Base-by-base conservation (phyloP, 2,113 vertebrate genomes). In the Notothenia coriiceps region DNA sequence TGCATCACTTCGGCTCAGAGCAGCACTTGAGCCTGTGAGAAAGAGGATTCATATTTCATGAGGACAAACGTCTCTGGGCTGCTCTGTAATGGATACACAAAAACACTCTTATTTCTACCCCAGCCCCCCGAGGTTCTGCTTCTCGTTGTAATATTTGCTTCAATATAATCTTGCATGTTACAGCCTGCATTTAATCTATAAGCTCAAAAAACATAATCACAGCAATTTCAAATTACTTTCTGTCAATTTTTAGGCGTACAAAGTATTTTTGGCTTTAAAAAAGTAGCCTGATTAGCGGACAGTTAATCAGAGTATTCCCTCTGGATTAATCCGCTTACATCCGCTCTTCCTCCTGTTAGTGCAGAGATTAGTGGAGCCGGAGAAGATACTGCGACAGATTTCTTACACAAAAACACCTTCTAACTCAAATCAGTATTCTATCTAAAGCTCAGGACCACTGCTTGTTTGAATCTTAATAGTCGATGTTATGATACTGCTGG, bases 71-170 rank as follows among this genome's bases (percentile, higher is more conserved):
- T 76, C 56, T 68, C 73, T 65, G 13, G 11, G 71, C 74, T 79
- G 64, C 76, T 84, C 77, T 75, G 89, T 88, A 84, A 93, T 80
- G 83, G 90, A 92, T 88, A 77, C 70, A 56, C 50, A 60, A 11
- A 79, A 73, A 70, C 56, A 7, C 57, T 60, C 64, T 71, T 49
- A 4, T 70, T 4, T 72, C 67, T 50, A 33, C 15, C 22, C 33
- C 60, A 14, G 4, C 12, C 7, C 52, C 17, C 29, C 13, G 12
- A 76, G 11, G 12, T 17, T 22, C 47, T 46, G 61, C 51, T 4
- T 20, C 17, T 71, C 33, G 18, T 5, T 5, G 10, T 2, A 47
- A 57, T 14, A 18, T 35, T 14, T 18, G 3, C 17, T 12, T 11
- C 69, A 20, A n/a, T 29, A 61, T 56, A 17, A 52, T 29, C 8